Conservation (phyloP, 2,888 invertebrate species). For the Eretmocerus hayati region DNA sequence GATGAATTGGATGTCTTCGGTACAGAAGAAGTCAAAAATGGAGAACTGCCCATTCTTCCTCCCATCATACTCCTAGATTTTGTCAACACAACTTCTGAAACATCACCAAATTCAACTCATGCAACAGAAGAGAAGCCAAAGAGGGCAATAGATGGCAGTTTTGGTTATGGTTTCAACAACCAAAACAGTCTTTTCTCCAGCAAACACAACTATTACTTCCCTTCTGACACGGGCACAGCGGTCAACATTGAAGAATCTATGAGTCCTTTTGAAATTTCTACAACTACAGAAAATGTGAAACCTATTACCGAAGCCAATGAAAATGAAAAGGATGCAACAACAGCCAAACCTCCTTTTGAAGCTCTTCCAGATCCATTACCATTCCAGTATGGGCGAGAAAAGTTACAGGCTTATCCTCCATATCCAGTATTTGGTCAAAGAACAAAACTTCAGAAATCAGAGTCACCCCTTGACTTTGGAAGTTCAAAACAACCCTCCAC, state of each 20-base stretch:
- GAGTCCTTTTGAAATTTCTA: conserved; percentile 39
- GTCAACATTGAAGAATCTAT: conserved; percentile 44
- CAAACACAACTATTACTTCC: conserved; percentile 40
- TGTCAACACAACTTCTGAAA: conserved; percentile 31
- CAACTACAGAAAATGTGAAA: conserved; percentile 28
- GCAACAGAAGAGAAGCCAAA: conserved; percentile 48
- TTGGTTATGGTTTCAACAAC: conserved; percentile 62
- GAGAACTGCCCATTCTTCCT: conserved; percentile 36
- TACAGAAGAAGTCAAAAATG: conserved; percentile 1
- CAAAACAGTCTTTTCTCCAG: conserved; percentile 45
- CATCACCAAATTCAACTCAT: conserved; percentile 20
- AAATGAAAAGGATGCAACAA: neutral
- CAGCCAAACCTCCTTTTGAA: conserved; percentile 2
- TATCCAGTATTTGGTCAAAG: conserved; percentile 34
- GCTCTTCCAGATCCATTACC: conserved; percentile 13
- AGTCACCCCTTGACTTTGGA: conserved; percentile 21
- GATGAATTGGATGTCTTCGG: conserved; percentile 16
- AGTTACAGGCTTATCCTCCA: conserved; percentile 14
- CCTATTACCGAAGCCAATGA: conserved; percentile 24
- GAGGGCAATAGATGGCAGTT: conserved; percentile 64
- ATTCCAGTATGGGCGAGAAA: conserved; percentile 6
- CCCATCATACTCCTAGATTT: conserved; percentile 42
- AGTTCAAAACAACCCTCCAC: neutral
- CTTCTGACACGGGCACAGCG: conserved; percentile 39
- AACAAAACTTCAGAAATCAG: conserved; percentile 35